phyloP scores from a whole-genome alignment of 2,113 vertebrate genomes.

The Seriola quinqueradiata region DNA sequence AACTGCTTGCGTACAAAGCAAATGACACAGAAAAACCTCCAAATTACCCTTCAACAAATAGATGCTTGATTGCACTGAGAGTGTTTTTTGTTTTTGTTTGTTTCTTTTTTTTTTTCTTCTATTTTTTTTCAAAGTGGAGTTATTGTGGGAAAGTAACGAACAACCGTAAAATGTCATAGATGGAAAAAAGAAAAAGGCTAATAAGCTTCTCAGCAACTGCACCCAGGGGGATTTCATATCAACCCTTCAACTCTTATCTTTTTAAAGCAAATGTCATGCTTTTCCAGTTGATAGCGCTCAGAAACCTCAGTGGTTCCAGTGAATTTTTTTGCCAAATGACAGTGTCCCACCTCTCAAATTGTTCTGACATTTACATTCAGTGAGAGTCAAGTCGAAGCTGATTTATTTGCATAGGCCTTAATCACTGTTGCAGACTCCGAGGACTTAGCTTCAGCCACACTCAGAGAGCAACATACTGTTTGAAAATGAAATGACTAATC shows the following conservation, averaged over 20 bases:
- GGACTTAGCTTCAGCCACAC: constrained; percentile 2
- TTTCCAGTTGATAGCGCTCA: constrained; percentile 39
- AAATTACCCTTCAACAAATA: constrained; percentile 4
- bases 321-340: constrained; percentile 48
- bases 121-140: constrained; percentile 14
- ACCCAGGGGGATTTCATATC: constrained; percentile 49
- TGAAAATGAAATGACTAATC: constrained; percentile 38
- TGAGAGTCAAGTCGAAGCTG: constrained; percentile 28
- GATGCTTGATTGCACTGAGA: background rate
- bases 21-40: background rate
- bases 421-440: constrained; percentile 39
- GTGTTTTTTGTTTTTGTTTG: background rate
- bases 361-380: constrained; percentile 64
- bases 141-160: constrained; percentile 23
- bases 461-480: background rate
- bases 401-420: constrained; percentile 35
- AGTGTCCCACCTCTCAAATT: constrained; percentile 52
- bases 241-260: constrained; percentile 54
- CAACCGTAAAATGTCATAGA: constrained; percentile 38
- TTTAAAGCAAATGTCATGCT: constrained; percentile 62
- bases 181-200: constrained; percentile 34
- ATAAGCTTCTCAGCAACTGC: constrained; percentile 36
- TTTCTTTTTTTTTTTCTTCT: background rate
- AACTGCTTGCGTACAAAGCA: background rate
- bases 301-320: constrained; percentile 24